A percentile compares a stretch with the other conserved stretches of the same genome.
Evolutionary conservation across 2,113 vertebrate genomes (phyloP).

Genomic region (Centropristis striata): DNA sequence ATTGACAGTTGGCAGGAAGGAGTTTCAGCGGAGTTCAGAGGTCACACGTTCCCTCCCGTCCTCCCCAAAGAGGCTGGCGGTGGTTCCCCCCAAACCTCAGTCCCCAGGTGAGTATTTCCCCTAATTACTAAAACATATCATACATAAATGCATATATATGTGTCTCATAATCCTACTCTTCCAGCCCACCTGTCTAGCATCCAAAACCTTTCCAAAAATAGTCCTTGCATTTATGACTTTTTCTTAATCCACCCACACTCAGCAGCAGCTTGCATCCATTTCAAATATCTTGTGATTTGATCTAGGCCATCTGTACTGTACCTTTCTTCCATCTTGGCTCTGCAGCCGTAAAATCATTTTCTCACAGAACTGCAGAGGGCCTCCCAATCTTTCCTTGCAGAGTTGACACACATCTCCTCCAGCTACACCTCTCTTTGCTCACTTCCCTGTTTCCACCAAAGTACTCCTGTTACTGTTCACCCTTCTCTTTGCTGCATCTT

Average conservation of each 20-base stretch:
- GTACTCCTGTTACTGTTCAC: conserved; percentile 5
- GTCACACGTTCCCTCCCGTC: conserved; percentile 86
- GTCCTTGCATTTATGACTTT: conserved; percentile 2
- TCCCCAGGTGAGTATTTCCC: conserved; percentile 89
- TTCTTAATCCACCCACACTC: background rate
- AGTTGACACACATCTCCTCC: conserved; percentile 44
- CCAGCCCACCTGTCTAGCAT: background rate
- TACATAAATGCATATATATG: background rate
- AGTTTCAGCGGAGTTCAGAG: conserved; percentile 90
- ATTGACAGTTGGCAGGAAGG: conserved; percentile 89
- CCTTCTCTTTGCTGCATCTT: conserved; percentile 10
- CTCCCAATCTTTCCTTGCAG: conserved; percentile 27
- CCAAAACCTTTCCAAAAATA: conserved; percentile 3
- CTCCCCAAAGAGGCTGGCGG: conserved; percentile 90
- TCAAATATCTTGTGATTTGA: conserved; percentile 19
- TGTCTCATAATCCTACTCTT: background rate
- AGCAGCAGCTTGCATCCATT: conserved; percentile 20
- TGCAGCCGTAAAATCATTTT: conserved; percentile 12
- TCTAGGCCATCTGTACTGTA: conserved; percentile 16
- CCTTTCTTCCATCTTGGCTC: conserved; percentile 11
- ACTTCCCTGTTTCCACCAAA: background rate
- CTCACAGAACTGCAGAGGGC: conserved; percentile 15
- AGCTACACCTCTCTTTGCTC: conserved; percentile 25
- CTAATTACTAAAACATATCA: background rate
- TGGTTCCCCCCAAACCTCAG: conserved; percentile 88